Percentiles rank a stretch among this genome's conserved stretches.
Conservation (phyloP, 2,888 invertebrate genomes). For the Ormyrus labotus region DNA sequence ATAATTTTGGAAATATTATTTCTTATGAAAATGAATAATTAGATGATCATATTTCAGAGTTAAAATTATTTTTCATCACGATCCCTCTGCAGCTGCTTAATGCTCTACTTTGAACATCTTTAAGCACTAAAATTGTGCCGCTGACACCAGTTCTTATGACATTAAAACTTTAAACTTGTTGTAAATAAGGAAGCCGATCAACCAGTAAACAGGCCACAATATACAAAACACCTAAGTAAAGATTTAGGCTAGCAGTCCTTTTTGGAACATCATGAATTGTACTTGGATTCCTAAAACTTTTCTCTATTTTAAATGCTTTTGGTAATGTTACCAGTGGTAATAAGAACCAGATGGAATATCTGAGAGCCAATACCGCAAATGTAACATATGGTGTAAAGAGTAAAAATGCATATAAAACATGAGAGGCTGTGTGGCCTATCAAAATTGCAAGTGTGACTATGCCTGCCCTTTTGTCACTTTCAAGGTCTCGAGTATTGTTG, state of each 20-base stretch:
- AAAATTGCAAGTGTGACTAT: conserved; percentile 97
- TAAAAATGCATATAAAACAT: conserved; percentile 91
- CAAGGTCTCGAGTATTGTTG: conserved; percentile 95
- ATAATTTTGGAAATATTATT: conserved; percentile 21
- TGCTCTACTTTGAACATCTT: conserved; percentile 25
- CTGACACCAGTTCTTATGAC: conserved; percentile 14
- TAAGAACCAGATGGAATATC: conserved; percentile 92
- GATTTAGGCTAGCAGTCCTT: conserved; percentile 92
- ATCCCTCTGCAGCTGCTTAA: conserved; percentile 18
- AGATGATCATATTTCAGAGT: conserved; percentile 24
- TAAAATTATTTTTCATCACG: conserved; percentile 26
- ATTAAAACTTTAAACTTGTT: conserved; percentile 56
- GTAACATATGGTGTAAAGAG: conserved; percentile 94
- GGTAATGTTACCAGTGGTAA: conserved; percentile 92
- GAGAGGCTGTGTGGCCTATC: conserved; percentile 93
- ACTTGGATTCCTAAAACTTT: conserved; percentile 87
- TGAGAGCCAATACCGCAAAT: conserved; percentile 89
- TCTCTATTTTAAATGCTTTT: conserved; percentile 92
- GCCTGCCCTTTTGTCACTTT: conserved; percentile 91
- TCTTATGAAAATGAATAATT: conserved; percentile 28
- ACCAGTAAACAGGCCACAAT: conserved; percentile 83
- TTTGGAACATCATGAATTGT: conserved; percentile 90
- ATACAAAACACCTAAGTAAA: conserved; percentile 93
- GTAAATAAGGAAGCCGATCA: conserved; percentile 71
- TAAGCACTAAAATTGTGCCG: conserved; percentile 45